Evolutionary conservation across 2,797 vertebrate species (phyloP).

Genomic region (Meda fulgida): DNA sequence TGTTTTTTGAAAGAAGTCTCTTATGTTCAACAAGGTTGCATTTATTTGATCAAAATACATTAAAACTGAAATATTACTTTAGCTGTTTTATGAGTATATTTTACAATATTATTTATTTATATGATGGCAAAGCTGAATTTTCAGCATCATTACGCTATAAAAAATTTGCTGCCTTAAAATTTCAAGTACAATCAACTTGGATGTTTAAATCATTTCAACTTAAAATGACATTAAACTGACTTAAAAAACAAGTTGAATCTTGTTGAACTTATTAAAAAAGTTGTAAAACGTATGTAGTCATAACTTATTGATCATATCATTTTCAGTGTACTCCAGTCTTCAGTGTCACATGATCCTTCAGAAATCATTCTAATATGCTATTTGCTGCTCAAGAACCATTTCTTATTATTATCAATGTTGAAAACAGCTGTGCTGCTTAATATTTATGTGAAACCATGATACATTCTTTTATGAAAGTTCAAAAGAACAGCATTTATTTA

Average conservation of each 20-base stretch:
- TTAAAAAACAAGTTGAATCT: no score
- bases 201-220: no score
- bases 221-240: no score
- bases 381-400: background rate
- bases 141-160: background rate
- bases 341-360: background rate
- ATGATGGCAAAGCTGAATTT: background rate
- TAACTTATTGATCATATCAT: background rate
- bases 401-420: background rate
- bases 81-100: background rate
- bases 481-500: background rate
- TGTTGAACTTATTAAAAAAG: no score
- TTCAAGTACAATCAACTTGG: no score
- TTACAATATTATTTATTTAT: background rate
- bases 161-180: no score
- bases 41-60: background rate
- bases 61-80: background rate
- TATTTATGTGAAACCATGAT: background rate
- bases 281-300: no score
- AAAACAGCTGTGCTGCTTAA: background rate
- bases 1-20: background rate
- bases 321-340: background rate
- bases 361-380: background rate
- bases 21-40: background rate
- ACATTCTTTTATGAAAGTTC: background rate